Percentiles rank a stretch among this genome's conserved stretches.
Conservation (phyloP, 2,888 invertebrate species). For the Eristalis tenax region DNA sequence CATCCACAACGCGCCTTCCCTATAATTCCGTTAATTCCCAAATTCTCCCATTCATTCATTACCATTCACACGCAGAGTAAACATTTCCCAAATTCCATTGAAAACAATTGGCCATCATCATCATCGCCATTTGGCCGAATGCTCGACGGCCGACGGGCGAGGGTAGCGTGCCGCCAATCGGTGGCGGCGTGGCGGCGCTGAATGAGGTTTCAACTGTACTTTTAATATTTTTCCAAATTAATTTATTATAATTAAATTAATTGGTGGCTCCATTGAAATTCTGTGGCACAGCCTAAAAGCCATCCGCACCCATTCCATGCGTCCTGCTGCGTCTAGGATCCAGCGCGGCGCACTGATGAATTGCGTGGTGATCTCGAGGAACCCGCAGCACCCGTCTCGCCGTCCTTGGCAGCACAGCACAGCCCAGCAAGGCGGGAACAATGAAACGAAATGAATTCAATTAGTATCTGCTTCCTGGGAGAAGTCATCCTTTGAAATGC, state of each 20-base stretch:
- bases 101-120: slow-evolving; percentile 42
- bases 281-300: slow-evolving; percentile 38
- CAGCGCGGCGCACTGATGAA: slow-evolving; percentile 31
- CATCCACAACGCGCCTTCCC: neutral
- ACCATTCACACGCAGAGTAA: neutral
- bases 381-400: neutral
- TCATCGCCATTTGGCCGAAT: slow-evolving; percentile 5
- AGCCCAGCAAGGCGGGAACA: neutral
- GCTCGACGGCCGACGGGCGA: neutral
- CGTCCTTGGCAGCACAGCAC: neutral
- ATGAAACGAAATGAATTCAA: slow-evolving; percentile 45
- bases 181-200: neutral
- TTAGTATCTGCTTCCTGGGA: slow-evolving; percentile 14
- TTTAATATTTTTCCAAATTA: slow-evolving; percentile 50
- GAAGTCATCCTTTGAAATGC: slow-evolving; percentile 49
- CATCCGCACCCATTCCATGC: neutral
- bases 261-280: slow-evolving; percentile 38
- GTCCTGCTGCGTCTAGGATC: neutral
- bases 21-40: slow-evolving; percentile 20
- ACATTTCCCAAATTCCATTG: slow-evolving; percentile 39
- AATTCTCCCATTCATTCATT: neutral
- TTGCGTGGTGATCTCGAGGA: slow-evolving; percentile 37
- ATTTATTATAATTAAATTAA: slow-evolving; percentile 55
- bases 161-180: neutral
- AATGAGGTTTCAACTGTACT: slow-evolving; percentile 14